These are phyloP conservation scores for Dipodomys merriami DNA, from an alignment of 2,113 vertebrate genomes.

Conservation along the genomic window DNA sequence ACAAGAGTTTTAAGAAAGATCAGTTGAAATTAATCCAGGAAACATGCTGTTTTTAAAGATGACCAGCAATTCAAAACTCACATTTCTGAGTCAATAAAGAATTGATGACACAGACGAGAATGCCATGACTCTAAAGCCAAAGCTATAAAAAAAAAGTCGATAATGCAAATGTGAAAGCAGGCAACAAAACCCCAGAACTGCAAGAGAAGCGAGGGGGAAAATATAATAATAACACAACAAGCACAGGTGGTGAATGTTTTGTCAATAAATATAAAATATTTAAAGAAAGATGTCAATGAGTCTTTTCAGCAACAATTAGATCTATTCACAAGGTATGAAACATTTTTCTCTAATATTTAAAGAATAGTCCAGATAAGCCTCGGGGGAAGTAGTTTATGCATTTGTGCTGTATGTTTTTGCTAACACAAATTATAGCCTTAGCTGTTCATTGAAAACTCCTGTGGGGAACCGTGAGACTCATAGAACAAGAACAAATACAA, in stretches of 20 bases:
- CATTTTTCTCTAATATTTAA: constrained; percentile 14
- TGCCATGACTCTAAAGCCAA: not conserved
- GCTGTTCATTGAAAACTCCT: constrained; percentile 49
- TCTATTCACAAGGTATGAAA: not conserved
- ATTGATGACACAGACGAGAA: not conserved
- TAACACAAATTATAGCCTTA: constrained; percentile 63
- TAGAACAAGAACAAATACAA: not conserved
- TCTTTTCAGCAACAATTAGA: constrained; percentile 20
- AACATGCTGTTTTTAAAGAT: constrained; percentile 8
- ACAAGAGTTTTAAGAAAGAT: not conserved
- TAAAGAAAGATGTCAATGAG: not conserved
- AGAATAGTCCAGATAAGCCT: not conserved
- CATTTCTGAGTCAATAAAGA: constrained; percentile 39
- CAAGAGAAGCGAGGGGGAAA: not conserved
- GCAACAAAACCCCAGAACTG: not conserved
- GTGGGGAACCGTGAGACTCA: constrained; percentile 37
- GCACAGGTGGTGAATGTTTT: not conserved
- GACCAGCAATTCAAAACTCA: not conserved
- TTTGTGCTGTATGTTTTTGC: constrained; percentile 50
- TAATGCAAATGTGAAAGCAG: constrained; percentile 10
- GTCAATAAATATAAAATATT: not conserved
- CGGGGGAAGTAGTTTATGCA: not conserved
- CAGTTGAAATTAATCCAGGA: constrained; percentile 1
- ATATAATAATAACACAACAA: not conserved
- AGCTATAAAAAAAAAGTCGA: not conserved